Percentiles rank a stretch among this genome's conserved stretches.
phyloP scores from a whole-genome alignment of 2,888 invertebrate species.

The Lithophane leautieri region DNA sequence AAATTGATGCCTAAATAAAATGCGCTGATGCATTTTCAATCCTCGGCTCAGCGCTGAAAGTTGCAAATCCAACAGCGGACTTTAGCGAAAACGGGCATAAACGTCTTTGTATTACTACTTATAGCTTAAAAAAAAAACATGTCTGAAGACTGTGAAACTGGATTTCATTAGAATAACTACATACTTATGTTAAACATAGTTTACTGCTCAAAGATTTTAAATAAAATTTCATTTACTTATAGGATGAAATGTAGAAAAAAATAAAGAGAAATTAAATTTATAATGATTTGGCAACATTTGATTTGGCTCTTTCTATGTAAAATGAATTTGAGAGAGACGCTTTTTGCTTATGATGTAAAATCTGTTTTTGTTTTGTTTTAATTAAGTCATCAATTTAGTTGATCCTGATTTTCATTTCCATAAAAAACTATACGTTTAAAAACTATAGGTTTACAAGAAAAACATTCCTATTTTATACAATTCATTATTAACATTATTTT shows the following conservation, averaged over 20 bases:
- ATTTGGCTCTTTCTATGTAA: background rate
- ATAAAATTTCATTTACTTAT: constrained; percentile 1
- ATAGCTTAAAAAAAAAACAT: background rate
- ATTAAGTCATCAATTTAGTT: background rate
- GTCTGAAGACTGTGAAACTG: constrained; percentile 54
- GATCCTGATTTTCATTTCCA: constrained; percentile 2
- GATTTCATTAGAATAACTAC: constrained; percentile 51
- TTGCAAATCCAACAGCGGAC: background rate
- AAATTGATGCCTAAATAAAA: background rate
- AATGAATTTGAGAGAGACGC: background rate
- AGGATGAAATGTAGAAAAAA: background rate
- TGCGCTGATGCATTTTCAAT: background rate
- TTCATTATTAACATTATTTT: constrained; percentile 42
- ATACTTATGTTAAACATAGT: constrained; percentile 48
- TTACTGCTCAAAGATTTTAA: constrained; percentile 17
- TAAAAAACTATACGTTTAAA: constrained; percentile 20
- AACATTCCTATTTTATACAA: constrained; percentile 40
- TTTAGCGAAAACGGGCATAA: background rate
- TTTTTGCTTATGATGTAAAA: background rate
- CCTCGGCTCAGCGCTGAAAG: background rate
- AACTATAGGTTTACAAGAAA: constrained; percentile 28
- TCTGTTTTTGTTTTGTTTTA: background rate
- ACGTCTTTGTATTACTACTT: background rate
- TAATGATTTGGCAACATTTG: constrained; percentile 20
- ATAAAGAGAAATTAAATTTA: background rate